These are phyloP conservation scores for Sander lucioperca DNA, from an alignment of 2,113 vertebrate genomes.

Conservation along the genomic window DNA sequence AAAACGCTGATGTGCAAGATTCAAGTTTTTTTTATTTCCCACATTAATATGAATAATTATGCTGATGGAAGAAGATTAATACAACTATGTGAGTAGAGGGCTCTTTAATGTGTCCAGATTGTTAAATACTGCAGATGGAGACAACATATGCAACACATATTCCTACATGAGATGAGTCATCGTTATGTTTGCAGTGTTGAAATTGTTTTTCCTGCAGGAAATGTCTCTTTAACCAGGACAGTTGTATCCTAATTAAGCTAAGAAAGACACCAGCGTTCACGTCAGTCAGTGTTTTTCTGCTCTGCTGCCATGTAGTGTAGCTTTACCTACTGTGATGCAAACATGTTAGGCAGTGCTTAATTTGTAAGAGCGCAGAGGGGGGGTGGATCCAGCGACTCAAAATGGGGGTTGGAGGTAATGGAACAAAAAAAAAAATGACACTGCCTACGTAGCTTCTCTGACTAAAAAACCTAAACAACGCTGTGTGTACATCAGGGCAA, in stretches of 20 bases:
- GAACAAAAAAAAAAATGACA: no score
- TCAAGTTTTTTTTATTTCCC: constrained; percentile 6
- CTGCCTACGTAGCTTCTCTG: no score
- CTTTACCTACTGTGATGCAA: constrained; percentile 33
- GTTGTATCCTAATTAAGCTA: constrained; percentile 44
- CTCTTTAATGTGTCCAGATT: constrained; percentile 28
- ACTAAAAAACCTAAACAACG: no score
- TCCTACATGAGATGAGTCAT: constrained; percentile 36
- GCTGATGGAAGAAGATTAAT: not conserved
- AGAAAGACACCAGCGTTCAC: constrained; percentile 18
- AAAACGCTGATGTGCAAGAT: not conserved
- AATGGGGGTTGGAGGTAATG: no score
- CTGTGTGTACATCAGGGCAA: no score
- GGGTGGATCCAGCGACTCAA: no score
- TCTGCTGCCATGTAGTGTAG: constrained; percentile 1
- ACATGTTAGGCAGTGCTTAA: not conserved
- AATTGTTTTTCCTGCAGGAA: constrained; percentile 20
- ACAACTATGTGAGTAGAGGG: not conserved
- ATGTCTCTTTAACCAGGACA: constrained; percentile 22
- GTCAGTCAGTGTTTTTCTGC: not conserved
- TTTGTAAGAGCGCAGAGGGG: no score
- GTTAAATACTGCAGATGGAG: constrained; percentile 44
- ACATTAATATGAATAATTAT: constrained; percentile 1
- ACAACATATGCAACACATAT: constrained; percentile 48
- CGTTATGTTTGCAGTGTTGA: constrained; percentile 18